Base-by-base conservation (phyloP, 2,888 invertebrate species). In the Drosophila lacicola region DNA sequence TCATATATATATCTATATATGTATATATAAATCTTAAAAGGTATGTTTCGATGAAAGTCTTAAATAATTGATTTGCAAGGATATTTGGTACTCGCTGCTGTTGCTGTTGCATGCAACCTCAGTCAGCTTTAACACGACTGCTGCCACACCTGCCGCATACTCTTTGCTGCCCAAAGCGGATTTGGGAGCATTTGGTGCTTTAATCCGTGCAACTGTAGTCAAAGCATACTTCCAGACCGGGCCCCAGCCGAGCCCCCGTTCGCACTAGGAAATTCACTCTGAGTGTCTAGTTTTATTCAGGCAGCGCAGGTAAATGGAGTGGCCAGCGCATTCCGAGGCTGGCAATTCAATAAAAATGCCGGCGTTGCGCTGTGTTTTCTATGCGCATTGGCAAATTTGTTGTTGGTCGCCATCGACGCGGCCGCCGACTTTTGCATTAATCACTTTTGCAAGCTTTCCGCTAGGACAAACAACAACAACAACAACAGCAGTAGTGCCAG, bases 361-460 rank as follows among this genome's bases (percentile, higher is more conserved):
- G 62, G 65, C 61, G 57, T 55, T 75, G 72, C 74, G 74, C 68
- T 68, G 79, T 68, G 63, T 75, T 85, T 80, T 85, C 82, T 82
- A 78, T 80, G 68, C 82, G 76, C 56, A 62, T 50, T 82, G 85
- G 84, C 84, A 78, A 85, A 88, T 82, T 85, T 82, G 85, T 78
- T 75, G 63, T 70, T 77, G 75, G 67, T 50, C 50, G 64, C 49
- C 69, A 71, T 63, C 79, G 76, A 74, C 75, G 70, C 63, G 71
- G 56, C 57, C 64, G 69, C 64, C 79, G 78, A 81, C 83, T 88
- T 80, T 86, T 86, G 85, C 85, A 86, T 85, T 85, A 85, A 85
- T 85, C 85, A 85, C 85, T 88, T 88, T 85, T 85, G 67, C 88
- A 77, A 79, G 88, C 88, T 84, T 80, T 84, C 73, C 78, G 72